Evolutionary conservation across 1,140 invertebrate genomes (phyloP), one percentile per base, ranked within the genome.

Genomic region (Stegodyphus dumicola): DNA sequence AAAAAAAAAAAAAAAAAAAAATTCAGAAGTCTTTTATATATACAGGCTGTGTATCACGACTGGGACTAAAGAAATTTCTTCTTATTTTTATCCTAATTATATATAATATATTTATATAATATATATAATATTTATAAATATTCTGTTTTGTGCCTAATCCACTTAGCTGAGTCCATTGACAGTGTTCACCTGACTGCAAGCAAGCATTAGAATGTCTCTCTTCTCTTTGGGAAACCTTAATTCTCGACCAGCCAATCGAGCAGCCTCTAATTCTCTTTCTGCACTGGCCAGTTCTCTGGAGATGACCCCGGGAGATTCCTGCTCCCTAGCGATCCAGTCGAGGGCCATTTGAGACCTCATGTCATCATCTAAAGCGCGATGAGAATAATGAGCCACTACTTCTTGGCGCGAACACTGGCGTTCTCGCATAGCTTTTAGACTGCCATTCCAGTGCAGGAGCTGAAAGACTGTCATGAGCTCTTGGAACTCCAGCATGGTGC

Each of bases 391-490:
- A 15, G 96, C 96, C n/a, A 98, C 95, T 1, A 98, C 96, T 91
- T 97, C 96, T 89, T 97, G 95, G 87, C 96, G 92, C n/a, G 96
- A 97, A 90, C 97, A 98, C 89, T 98, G 96, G 7, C 96, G 92
- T 89, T 98, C 96, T 93, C 89, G 94, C 96, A 97, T 93, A 6
- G 92, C 92, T 89, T 97, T 96, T 84, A 98, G 90, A 81, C 96
- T 97, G 2, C 97, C 97, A 90, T 98, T 98, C 97, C 97, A 98
- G 90, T 98, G 97, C 3, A 98, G 92, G 69, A 98, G 92, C 91
- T 98, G 96, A 91, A 98, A 98, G 6, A 98, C 96, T 1, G 96
- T 98, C 97, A 98, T 98, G 87, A 98, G 91, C 91, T 98, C 97
- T 91, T 98, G 96, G 91, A 98, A 98, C 90, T 98, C 96, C 65